Conservation (phyloP, 92 coral and sea anemone genomes). For the Epizoanthus illoricatus region DNA sequence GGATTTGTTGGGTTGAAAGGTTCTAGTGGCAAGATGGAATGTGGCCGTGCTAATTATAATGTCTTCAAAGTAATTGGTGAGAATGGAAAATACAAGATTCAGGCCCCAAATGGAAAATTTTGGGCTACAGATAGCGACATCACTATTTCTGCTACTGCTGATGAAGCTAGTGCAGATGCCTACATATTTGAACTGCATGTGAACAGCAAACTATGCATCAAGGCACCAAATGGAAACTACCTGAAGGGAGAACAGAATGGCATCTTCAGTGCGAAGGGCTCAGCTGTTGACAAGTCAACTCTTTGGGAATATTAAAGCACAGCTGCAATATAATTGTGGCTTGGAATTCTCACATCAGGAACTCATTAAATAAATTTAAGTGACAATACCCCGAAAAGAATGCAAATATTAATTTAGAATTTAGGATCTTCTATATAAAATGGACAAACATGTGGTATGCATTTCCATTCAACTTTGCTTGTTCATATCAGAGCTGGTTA, state of each 20-base stretch:
- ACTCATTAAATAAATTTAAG: no score
- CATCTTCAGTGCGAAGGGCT: slow-evolving; percentile 74
- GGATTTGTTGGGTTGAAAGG: slow-evolving; percentile 89
- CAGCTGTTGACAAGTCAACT: slow-evolving; percentile 55
- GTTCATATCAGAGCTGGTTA: no score
- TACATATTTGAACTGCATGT: slow-evolving; percentile 82
- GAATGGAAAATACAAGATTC: slow-evolving; percentile 70
- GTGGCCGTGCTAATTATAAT: slow-evolving; percentile 79
- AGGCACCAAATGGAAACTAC: slow-evolving; percentile 83
- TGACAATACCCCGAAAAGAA: no score
- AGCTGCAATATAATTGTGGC: no score
- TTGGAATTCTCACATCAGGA: no score
- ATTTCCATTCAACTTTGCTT: no score
- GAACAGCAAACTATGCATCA: slow-evolving; percentile 79
- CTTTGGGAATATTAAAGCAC: slow-evolving; percentile 87
- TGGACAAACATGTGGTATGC: no score
- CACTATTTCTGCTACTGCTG: slow-evolving; percentile 68
- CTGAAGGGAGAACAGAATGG: slow-evolving; percentile 88
- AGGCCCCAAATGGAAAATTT: slow-evolving; percentile 77
- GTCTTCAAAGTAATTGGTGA: slow-evolving; percentile 71
- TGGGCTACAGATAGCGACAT: slow-evolving; percentile 68
- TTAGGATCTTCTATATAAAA: no score
- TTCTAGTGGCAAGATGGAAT: slow-evolving; percentile 73
- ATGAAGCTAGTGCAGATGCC: slow-evolving; percentile 66
- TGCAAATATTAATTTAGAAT: no score